Percentiles rank a stretch among this genome's conserved stretches.
Conservation (phyloP, 53 echinoderm and acorn worm genomes). For the Holothuria leucospilota region DNA sequence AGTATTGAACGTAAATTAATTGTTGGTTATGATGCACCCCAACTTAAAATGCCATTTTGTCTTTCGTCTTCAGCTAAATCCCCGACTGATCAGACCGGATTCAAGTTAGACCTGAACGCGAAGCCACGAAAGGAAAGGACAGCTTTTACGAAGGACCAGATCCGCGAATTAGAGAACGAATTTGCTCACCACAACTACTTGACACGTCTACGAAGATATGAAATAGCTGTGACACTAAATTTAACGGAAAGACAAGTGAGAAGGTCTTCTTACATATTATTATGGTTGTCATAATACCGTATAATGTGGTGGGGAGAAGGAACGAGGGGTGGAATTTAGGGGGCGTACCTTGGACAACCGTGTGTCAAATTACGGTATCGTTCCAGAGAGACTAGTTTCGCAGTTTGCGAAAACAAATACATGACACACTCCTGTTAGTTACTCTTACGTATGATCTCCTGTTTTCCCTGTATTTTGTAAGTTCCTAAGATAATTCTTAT, state of each 20-base stretch:
- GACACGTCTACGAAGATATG: slow-evolving; percentile 94
- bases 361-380: no score
- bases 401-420: no score
- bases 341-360: no score
- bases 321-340: no score
- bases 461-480: no score
- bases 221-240: slow-evolving; percentile 96
- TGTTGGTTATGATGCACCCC: no score
- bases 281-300: background rate
- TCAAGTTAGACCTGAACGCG: slow-evolving; percentile 91
- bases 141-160: slow-evolving; percentile 98
- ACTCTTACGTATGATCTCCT: no score
- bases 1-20: no score
- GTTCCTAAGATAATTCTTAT: no score
- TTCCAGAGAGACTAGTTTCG: no score
- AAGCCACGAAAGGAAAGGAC: slow-evolving; percentile 97
- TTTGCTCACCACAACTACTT: slow-evolving; percentile 97
- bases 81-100: slow-evolving; percentile 81
- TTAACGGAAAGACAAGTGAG: slow-evolving; percentile 98
- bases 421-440: no score
- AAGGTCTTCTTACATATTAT: background rate
- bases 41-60: background rate
- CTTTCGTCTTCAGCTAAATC: slow-evolving; percentile 31
- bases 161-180: slow-evolving; percentile 96
- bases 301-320: no score